Base-by-base conservation (phyloP, 2,113 vertebrate species). In the Poecile atricapillus region DNA sequence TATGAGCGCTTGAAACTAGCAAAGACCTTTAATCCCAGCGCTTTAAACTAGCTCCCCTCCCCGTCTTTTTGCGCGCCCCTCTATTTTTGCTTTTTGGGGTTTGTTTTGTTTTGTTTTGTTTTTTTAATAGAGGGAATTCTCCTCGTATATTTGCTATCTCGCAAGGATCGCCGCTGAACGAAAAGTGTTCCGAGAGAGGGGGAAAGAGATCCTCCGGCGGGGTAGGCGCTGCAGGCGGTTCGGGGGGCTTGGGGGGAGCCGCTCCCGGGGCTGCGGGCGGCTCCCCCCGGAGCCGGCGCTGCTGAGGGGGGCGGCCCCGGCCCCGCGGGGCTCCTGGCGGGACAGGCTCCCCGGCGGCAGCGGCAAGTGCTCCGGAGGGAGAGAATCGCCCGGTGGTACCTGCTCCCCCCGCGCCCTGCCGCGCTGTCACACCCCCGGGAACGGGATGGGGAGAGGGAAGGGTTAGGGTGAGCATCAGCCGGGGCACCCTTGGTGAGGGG, bases 401-500 rank as follows among this genome's bases (percentile, higher is more conserved):
- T 7, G 20, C 30, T 28, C 4, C 14, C 46, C 53, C 49, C 3
- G 4, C 3, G 3, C 28, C 28, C 35, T 47, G n/a, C 21, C 13
- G 44, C 7, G 3, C 33, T n/a, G 62, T 46, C 58, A 23, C 47
- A 3, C 22, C 14, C 11, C 12, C 12, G 23, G 35, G 33, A 22
- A 39, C 16, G 18, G 12, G 14, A 10, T 5, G 49, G 33, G 37
- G 35, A 80, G 39, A 47, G 52, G 22, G 39, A 16, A 7, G 27
- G 14, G 1, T 7, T 4, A 2, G 35, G 44, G 56, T 28, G 64
- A 9, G 4, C 43, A 21, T 44, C n/a, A 23, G 13, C 35, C 5
- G 4, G 15, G 17, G 28, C 7, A 28, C 4, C 8, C 27, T 15
- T 5, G 2, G 0, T 0, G 49, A 12, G 14, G 13, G 13, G 17